Evolutionary conservation across 2,888 invertebrate species (phyloP), one percentile per base, ranked within the genome.

Genomic region (Campoplex capitator): DNA sequence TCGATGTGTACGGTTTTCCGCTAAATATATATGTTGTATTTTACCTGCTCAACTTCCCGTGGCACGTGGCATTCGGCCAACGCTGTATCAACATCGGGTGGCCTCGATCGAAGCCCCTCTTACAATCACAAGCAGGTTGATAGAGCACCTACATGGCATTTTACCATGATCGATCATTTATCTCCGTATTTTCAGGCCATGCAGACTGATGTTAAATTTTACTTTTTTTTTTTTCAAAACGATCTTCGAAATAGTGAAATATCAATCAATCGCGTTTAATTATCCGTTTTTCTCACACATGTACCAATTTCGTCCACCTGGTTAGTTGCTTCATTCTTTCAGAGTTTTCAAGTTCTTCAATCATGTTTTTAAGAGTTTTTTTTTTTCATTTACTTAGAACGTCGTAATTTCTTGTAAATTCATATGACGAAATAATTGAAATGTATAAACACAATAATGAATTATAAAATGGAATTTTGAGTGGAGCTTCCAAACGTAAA

Each of bases 111-210:
- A 32, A 32, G 16, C 16, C 32, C 32, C 32, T 32, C 62, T 62
- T 32, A 32, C 62, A 62, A 62, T 13, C 32, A 16, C 62, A 62
- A 62, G 62, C 62, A 62, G 62, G 16, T 62, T 62, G 62, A 62
- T 32, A 62, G 32, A 62, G 62, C 62, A 32, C 32, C 32, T 16
- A 16, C 11, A 62, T 32, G 62, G 28, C 62, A 32, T 13, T 62
- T 16, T 4, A 6, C 32, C 16, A 32, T 62, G 62, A 62, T 62
- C 62, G 62, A 62, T 62, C 51, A 51, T 51, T 51, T 51, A 51
- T 51, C 32, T 28, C 32, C 32, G 62, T 16, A 62, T 58, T 58
- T 13, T 32, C 0, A 32, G 62, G 32, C 32, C 16, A 23, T 23
- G 23, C 23, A 62, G 32, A 16, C 32, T 62, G 16, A 62, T 7